phyloP scores from a whole-genome alignment of 2,113 vertebrate species.

The Narcine bancroftii region DNA sequence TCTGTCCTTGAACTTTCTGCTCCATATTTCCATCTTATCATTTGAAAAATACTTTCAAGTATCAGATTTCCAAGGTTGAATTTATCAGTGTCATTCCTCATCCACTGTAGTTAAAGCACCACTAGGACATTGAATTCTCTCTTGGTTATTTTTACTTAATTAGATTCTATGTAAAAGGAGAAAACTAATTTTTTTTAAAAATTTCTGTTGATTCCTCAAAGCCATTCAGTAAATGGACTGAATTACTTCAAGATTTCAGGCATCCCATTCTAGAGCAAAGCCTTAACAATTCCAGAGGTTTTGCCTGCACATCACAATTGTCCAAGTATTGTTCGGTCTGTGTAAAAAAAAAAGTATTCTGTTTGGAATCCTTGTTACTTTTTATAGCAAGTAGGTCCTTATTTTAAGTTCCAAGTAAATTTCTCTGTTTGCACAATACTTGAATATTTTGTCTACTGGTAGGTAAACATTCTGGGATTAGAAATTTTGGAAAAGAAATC shows the following conservation, averaged over 20 bases:
- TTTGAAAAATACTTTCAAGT: background rate
- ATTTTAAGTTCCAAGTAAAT: background rate
- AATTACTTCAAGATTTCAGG: background rate
- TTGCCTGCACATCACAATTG: background rate
- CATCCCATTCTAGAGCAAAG: background rate
- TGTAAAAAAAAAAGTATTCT: background rate
- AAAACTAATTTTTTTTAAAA: background rate
- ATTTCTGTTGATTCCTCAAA: background rate
- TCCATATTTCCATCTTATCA: too few species aligned
- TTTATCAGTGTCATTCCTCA: background rate
- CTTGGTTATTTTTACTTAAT: background rate
- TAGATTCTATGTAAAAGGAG: background rate
- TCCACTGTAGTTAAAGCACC: background rate
- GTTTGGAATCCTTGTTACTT: background rate
- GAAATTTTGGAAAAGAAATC: too few species aligned
- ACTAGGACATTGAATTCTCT: background rate
- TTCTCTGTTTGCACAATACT: background rate
- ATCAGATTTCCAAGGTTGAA: background rate
- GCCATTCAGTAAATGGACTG: background rate
- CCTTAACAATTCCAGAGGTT: background rate
- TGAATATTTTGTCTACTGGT: background rate
- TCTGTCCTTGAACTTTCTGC: too few species aligned
- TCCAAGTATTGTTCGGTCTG: background rate
- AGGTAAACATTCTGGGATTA: background rate
- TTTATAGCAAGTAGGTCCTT: background rate